Base-by-base conservation (phyloP, 2,113 vertebrate genomes). In the Menura novaehollandiae region DNA sequence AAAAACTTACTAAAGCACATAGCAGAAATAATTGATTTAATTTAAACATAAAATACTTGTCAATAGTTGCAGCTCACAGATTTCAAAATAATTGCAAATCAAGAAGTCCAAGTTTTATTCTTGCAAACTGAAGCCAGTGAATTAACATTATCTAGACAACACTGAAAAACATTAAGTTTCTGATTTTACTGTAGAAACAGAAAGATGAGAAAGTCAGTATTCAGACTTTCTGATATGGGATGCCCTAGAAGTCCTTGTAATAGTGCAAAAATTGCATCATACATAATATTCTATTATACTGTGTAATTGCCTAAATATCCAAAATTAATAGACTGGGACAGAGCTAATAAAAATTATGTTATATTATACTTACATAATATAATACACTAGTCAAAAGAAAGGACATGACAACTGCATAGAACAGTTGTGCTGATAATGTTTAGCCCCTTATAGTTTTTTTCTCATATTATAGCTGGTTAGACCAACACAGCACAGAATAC, bases 291-390 rank as follows among this genome's bases (percentile, higher is more conserved):
- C 35, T 71, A 4, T 47, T 66, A 66, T 23, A 71, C 2, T 19
- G 6, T 4, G 3, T 35, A 20, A 12, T 51, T 94, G 76, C 47
- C 79, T 84, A 95, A 95, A 97, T 89, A 78, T 74, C 52, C 64
- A 60, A 60, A 91, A 95, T 56, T 78, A 92, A 90, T 91, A 91
- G 74, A 84, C 15, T 37, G 52, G 62, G 52, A 77, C 17, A 5
- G 66, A 95, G 94, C 75, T 87, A 80, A 94, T 59, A 95, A 97
- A 95, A 95, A 73, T 44, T 6, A 77, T 35, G 37, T 76, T 71
- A 59, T 51, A 93, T 88, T 85, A 72, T 73, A 83, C 53, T 91
- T 68, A 82, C 21, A 75, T 67, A 96, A 91, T 12, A 41, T 39
- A 88, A 74, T 91, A 80, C n/a, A 93, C 47, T 58, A 72, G n/a